Conservation (phyloP, 1,140 invertebrate genomes). For the Formica exsecta region DNA sequence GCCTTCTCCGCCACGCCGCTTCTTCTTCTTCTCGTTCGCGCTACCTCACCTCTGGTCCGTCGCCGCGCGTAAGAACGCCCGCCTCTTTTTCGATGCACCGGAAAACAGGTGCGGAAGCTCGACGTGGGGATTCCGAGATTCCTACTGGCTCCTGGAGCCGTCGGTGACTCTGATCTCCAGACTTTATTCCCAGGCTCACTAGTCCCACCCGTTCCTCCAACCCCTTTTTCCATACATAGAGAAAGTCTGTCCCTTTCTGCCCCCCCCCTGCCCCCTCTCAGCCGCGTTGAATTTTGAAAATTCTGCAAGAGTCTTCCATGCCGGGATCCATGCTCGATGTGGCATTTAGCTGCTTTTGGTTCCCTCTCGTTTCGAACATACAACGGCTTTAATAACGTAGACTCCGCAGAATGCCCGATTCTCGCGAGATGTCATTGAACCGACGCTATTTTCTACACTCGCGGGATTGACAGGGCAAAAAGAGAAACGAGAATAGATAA, state of each 20-base stretch:
- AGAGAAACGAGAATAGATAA: conserved; percentile 50
- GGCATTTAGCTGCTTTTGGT: conserved; percentile 52
- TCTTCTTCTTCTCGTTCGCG: conserved; percentile 73
- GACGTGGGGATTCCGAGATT: conserved; percentile 75
- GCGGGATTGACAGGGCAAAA: conserved; percentile 7
- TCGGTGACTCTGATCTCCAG: conserved; percentile 67
- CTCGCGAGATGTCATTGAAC: conserved; percentile 53
- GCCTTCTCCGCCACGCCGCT: conserved; percentile 69
- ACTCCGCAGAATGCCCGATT: conserved; percentile 36
- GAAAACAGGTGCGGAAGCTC: conserved; percentile 75
- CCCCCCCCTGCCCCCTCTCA: not conserved
- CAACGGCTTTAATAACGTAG: conserved; percentile 58
- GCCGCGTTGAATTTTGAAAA: conserved; percentile 70
- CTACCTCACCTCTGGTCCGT: conserved; percentile 69
- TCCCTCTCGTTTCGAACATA: conserved; percentile 34
- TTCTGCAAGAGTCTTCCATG: conserved; percentile 55
- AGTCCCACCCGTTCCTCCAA: conserved; percentile 59
- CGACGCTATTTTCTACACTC: conserved; percentile 48
- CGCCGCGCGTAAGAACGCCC: conserved; percentile 76
- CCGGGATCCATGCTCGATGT: conserved; percentile 60
- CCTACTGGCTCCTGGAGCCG: conserved; percentile 73
- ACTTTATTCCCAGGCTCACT: conserved; percentile 73
- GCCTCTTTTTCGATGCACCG: conserved; percentile 78
- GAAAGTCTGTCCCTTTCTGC: not conserved
- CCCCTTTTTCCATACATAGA: conserved; percentile 13